phyloP scores from a whole-genome alignment of 2,888 invertebrate species.

The Eristalis arbustorum region DNA sequence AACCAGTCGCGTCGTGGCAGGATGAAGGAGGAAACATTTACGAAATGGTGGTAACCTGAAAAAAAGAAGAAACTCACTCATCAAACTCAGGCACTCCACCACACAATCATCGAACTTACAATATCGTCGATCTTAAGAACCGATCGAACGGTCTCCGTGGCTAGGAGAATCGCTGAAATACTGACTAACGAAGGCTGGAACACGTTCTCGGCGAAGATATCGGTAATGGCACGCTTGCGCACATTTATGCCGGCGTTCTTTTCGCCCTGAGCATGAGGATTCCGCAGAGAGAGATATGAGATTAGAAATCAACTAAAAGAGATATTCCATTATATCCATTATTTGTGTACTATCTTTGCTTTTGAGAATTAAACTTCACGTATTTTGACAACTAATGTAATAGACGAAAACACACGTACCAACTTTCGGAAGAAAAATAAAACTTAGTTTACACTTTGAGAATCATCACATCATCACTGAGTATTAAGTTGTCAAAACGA shows the following conservation, averaged over 20 bases:
- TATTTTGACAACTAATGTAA: constrained; percentile 78
- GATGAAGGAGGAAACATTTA: constrained; percentile 59
- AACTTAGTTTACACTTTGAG: no score
- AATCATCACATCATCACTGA: no score
- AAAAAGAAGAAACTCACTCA: background rate
- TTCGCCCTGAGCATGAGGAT: constrained; percentile 93
- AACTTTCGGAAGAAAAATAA: no score
- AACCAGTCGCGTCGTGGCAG: constrained; percentile 19
- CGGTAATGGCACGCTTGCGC: constrained; percentile 96
- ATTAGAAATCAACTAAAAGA: constrained; percentile 89
- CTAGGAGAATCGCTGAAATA: constrained; percentile 93
- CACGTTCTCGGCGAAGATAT: constrained; percentile 98
- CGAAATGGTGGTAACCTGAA: constrained; percentile 77
- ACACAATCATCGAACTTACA: constrained; percentile 81
- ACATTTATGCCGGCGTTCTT: constrained; percentile 97
- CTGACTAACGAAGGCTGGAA: constrained; percentile 98
- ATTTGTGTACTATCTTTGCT: no score
- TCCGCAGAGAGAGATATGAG: constrained; percentile 94
- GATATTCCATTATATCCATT: no score
- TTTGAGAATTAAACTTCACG: no score
- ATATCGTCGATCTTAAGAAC: constrained; percentile 99
- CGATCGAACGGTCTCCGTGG: constrained; percentile 97
- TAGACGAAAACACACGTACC: constrained; percentile 80
- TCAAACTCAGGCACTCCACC: background rate
- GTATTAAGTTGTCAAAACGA: no score